Percentiles rank a stretch among this genome's conserved stretches.
Evolutionary conservation across 1,140 invertebrate genomes (phyloP).

Genomic region (Drosophila tristis): DNA sequence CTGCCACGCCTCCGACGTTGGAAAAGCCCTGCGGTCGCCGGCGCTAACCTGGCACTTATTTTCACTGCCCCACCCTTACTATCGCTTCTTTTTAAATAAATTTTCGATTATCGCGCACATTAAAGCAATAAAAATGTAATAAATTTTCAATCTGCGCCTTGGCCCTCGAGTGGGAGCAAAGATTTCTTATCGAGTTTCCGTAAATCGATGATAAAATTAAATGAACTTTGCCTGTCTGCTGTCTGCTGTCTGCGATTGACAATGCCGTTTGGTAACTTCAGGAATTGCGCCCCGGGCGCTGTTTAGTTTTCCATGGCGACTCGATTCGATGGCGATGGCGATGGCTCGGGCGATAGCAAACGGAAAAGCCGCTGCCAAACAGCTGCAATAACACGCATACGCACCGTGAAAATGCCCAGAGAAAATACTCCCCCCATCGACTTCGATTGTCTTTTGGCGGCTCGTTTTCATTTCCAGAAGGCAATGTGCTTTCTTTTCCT

Average conservation of each 20-base stretch:
- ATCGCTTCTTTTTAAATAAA: slow-evolving; percentile 69
- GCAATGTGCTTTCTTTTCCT: slow-evolving; percentile 30
- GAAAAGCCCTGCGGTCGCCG: slow-evolving; percentile 21
- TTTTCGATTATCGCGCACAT: slow-evolving; percentile 82
- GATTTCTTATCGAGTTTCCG: slow-evolving; percentile 76
- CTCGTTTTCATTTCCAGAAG: slow-evolving; percentile 63
- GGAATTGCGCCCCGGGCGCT: slow-evolving; percentile 43
- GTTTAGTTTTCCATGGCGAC: slow-evolving; percentile 56
- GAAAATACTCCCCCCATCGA: slow-evolving; percentile 32
- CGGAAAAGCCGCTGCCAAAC: slow-evolving; percentile 7
- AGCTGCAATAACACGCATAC: slow-evolving; percentile 67
- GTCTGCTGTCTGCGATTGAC: slow-evolving; percentile 54
- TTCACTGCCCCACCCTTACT: too few species aligned
- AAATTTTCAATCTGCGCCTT: slow-evolving; percentile 80
- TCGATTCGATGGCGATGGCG: background rate
- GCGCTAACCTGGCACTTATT: slow-evolving; percentile 37
- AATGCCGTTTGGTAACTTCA: slow-evolving; percentile 49
- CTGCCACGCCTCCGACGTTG: slow-evolving; percentile 20
- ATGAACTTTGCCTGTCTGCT: slow-evolving; percentile 49
- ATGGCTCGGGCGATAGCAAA: background rate
- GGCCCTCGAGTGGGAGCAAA: slow-evolving; percentile 33
- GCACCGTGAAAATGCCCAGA: slow-evolving; percentile 37
- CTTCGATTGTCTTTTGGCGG: slow-evolving; percentile 55
- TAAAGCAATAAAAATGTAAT: slow-evolving; percentile 82
- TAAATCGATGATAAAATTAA: slow-evolving; percentile 78